Evolutionary conservation across 1,140 invertebrate genomes (phyloP).

Genomic region (Elymnias hypermnestra): DNA sequence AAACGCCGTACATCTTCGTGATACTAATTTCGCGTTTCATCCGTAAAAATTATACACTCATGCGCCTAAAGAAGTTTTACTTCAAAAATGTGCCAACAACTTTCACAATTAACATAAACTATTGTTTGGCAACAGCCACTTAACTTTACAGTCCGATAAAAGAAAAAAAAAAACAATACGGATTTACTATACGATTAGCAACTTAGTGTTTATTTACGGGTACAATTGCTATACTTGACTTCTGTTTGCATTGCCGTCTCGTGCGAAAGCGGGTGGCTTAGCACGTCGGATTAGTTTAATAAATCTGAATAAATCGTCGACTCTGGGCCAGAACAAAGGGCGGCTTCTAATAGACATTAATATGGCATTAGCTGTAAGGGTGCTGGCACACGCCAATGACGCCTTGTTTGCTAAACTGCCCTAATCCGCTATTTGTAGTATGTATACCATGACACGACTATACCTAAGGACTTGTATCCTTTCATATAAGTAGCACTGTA

Average conservation of each 20-base stretch:
- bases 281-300: constrained; percentile 52
- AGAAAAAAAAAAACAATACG: not conserved
- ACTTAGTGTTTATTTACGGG: constrained; percentile 13
- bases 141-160: not conserved
- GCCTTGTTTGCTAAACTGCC: constrained; percentile 75
- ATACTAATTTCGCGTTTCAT: no score
- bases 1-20: no score
- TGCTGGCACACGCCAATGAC: constrained; percentile 55
- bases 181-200: constrained; percentile 3
- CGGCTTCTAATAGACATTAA: constrained; percentile 69
- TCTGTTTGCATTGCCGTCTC: constrained; percentile 35
- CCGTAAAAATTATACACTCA: no score
- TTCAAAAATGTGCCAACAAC: no score
- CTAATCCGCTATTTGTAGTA: constrained; percentile 72
- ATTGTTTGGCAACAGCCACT: not conserved
- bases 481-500: no score
- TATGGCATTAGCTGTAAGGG: constrained; percentile 64
- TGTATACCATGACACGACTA: constrained; percentile 7
- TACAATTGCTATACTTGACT: constrained; percentile 33
- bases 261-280: constrained; percentile 49
- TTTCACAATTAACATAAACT: no score
- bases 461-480: constrained; percentile 6
- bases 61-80: no score
- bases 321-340: constrained; percentile 54
- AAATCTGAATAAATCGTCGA: constrained; percentile 64